phyloP scores from a whole-genome alignment of 2,888 invertebrate species.

The Eulithis prunata region DNA sequence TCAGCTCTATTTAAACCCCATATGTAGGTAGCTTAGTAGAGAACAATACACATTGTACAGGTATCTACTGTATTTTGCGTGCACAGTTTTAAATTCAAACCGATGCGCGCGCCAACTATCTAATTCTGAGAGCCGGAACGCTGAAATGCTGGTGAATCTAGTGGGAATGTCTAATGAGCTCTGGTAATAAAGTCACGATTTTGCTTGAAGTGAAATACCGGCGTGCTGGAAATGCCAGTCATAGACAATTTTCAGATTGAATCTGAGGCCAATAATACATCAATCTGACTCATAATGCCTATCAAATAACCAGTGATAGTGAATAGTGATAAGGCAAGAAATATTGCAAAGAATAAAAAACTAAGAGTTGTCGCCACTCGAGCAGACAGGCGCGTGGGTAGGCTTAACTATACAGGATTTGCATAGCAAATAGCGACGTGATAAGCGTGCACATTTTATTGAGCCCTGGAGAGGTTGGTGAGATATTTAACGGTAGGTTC shows the following conservation, averaged over 20 bases:
- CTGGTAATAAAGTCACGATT: neutral
- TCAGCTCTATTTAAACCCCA: no score
- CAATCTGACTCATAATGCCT: neutral
- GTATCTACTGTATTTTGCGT: no score
- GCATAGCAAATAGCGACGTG: conserved; percentile 11
- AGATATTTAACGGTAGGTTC: no score
- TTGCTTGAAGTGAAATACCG: neutral
- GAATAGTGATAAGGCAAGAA: neutral
- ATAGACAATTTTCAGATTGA: no score
- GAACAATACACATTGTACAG: no score
- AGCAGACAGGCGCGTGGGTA: conserved; percentile 11
- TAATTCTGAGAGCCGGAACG: neutral
- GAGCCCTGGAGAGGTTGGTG: neutral
- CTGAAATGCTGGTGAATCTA: conserved; percentile 6
- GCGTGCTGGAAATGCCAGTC: neutral
- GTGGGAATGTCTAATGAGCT: conserved; percentile 7
- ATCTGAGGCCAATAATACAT: no score
- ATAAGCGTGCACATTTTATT: conserved; percentile 10
- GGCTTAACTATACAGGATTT: conserved; percentile 15
- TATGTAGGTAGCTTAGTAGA: no score
- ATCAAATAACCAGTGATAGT: neutral
- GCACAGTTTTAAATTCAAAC: conserved; percentile 8
- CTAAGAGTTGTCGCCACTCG: neutral
- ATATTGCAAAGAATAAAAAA: neutral
- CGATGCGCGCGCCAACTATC: conserved; percentile 18